Percentiles rank a stretch among this genome's conserved stretches.
Evolutionary conservation across 2,797 vertebrate genomes (phyloP).

Genomic region (Sebastes hopkinsi): DNA sequence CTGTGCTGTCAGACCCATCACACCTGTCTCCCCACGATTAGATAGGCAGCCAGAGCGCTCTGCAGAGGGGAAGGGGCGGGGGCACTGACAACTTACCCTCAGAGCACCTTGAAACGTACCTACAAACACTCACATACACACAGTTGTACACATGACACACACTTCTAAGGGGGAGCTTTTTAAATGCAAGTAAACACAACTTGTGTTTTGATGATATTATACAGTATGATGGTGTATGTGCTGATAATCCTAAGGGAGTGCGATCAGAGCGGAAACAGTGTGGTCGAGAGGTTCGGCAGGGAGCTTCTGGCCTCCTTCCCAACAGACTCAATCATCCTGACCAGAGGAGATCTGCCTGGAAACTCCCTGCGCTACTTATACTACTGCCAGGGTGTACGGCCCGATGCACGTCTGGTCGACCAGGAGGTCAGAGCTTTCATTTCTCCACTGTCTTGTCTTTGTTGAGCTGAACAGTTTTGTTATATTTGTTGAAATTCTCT

Average conservation of each 20-base stretch:
- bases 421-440: constrained; percentile 88
- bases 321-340: constrained; percentile 86
- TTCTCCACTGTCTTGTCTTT: neutral
- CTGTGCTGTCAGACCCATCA: constrained; percentile 81
- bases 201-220: constrained; percentile 42
- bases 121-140: constrained; percentile 43
- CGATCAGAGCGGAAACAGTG: constrained; percentile 89
- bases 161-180: constrained; percentile 32
- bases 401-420: constrained; percentile 92
- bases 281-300: constrained; percentile 90
- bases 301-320: constrained; percentile 91
- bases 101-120: constrained; percentile 71
- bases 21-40: constrained; percentile 80
- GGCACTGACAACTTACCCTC: constrained; percentile 75
- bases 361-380: constrained; percentile 94
- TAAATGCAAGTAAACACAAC: constrained; percentile 55
- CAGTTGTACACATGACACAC: constrained; percentile 33
- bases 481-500: too few relatives aligned
- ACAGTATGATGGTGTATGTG: constrained; percentile 31
- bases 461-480: neutral
- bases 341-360: constrained; percentile 95
- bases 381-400: constrained; percentile 90
- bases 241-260: constrained; percentile 81
- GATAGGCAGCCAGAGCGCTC: constrained; percentile 72
- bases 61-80: constrained; percentile 67